These are phyloP conservation scores for Microtus pennsylvanicus DNA, from an alignment of 2,113 vertebrate genomes.

Conservation along the genomic window DNA sequence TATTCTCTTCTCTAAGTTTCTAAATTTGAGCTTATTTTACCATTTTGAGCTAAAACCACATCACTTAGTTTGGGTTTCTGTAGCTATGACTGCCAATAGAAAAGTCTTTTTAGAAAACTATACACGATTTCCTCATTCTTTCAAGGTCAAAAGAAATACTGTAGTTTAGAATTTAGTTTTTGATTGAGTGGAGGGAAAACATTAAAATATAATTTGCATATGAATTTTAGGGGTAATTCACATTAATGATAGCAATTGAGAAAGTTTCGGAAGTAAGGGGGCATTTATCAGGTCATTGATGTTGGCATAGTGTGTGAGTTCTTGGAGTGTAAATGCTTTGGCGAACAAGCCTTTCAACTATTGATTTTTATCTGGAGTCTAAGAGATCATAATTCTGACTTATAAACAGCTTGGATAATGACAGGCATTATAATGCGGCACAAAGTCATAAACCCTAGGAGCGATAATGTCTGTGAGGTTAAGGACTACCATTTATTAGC, in stretches of 20 bases:
- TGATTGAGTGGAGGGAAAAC: slow-evolving; percentile 2
- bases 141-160: slow-evolving; percentile 22
- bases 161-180: slow-evolving; percentile 45
- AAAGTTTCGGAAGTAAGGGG: slow-evolving; percentile 19
- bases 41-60: not conserved
- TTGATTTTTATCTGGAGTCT: not conserved
- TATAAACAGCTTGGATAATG: slow-evolving; percentile 54
- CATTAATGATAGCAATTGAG: slow-evolving; percentile 51
- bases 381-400: slow-evolving; percentile 51
- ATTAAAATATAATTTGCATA: slow-evolving; percentile 56
- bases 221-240: slow-evolving; percentile 32
- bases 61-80: not conserved
- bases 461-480: slow-evolving; percentile 23
- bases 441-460: slow-evolving; percentile 51
- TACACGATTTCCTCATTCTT: not conserved
- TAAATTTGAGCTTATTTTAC: not conserved
- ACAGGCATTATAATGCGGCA: slow-evolving; percentile 44
- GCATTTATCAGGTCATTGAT: not conserved
- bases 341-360: slow-evolving; percentile 36
- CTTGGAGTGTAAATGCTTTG: slow-evolving; percentile 32
- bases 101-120: not conserved
- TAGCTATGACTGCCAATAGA: not conserved
- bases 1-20: not conserved
- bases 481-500: slow-evolving; percentile 38
- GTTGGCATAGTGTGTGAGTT: not conserved